Evolutionary conservation across 2,888 invertebrate species (phyloP), one percentile per base, ranked within the genome.

Genomic region (Drosophila melanosoma): DNA sequence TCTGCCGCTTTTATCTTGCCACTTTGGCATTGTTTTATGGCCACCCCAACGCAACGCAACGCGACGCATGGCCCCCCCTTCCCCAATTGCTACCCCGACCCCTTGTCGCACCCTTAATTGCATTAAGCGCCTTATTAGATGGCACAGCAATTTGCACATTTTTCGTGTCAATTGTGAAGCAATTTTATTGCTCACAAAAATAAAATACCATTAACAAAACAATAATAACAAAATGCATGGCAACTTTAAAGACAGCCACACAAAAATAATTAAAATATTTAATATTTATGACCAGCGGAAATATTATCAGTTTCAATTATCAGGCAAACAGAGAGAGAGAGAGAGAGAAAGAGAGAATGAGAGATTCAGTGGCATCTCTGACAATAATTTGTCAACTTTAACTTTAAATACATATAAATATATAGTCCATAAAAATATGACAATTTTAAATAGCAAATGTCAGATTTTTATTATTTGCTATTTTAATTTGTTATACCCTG

Each of bases 1-100:
- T 83, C 80, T 67, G 76, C 40, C 68, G 83, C 79, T 81, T 79
- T 87, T 87, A 83, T 85, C 85, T 85, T 76, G 81, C 68, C 82
- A 83, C 79, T 81, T 85, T 85, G 81, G 75, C 87, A 87, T 87
- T 85, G 85, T 85, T 87, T 87, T 85, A 84, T 76, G 77, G 66
- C 59, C 71, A 56, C 29, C 53, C 63, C 8, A 36, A 29, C 64
- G 35, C 40, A 36, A 29, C 64, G 35, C 40, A 42, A 5, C 45
- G 8, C 45, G 23, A 3, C 42, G 20, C 42, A 42, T 42, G 6
- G 20, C 42, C 20, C 23, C 3, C 42, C 42, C 35, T 17, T 20
- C 35, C 49, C 11, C 64, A 45, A 4, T 29, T 11, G 20, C 48
- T 3, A 8, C 15, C 7, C 8, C 23, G 1, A 38, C 15, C 23